Base-by-base conservation (phyloP, 2,888 invertebrate species). In the Allygus modestus region DNA sequence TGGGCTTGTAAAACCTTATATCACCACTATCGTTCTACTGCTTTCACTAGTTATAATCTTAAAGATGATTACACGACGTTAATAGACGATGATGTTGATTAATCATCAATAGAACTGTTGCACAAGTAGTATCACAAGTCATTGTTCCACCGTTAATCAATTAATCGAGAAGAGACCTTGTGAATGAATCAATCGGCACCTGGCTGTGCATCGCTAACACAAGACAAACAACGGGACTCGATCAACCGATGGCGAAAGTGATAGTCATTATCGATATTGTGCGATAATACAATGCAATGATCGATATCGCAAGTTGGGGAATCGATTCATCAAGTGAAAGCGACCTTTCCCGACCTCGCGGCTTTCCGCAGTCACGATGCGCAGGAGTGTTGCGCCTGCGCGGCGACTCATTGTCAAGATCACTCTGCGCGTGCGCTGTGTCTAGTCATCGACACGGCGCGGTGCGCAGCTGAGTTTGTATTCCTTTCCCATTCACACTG, bases 251-350 rank as follows among this genome's bases (percentile, higher is more conserved):
- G 46, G 77, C 41, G 77, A 77, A 77, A 77, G 77, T 46, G 77
- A 46, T 41, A 37, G 17, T 43, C 17, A 28, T 51, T 51, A 46
- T 77, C 41, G 51, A 28, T 41, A 69, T 65, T 65, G 46, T 46
- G 4, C 12, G 77, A 46, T 77, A 77, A 73, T 46, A 77, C 77
- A 77, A 77, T 73, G 23, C 77, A 28, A 51, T 37, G 73, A 73
- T 73, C 73, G 26, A 41, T 43, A 77, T 77, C 77, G 77, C 77
- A 77, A 77, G 77, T 77, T 77, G 28, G 51, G 73, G 77, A 77
- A 77, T 77, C 77, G 77, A 77, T 77, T 77, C 28, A 77, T 77
- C 46, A 4, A n/a, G 77, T 46, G 77, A 77, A 77, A 77, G 77
- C 46, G 77, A 77, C 77, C 77, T 77, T 77, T 77, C 28, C n/a